phyloP scores from a whole-genome alignment of 35 echinoderm and acorn worm genomes.

The Apostichopus parvimensis region DNA sequence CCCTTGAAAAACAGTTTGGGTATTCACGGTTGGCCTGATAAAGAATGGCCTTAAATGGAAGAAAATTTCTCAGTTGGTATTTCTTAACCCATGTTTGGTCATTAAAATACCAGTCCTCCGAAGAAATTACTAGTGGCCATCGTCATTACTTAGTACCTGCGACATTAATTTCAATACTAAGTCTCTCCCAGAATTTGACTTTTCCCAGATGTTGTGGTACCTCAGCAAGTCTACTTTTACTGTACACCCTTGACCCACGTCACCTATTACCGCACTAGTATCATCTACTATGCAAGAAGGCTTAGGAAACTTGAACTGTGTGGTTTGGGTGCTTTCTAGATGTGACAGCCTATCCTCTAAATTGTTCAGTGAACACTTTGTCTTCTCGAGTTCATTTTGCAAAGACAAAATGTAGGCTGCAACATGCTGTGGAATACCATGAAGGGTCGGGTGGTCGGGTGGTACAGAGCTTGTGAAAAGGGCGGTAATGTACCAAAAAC shows the following conservation, averaged over 20 bases:
- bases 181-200: neutral
- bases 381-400: too few relatives aligned
- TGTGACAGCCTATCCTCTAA: too few relatives aligned
- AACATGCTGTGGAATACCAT: too few relatives aligned
- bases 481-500: too few relatives aligned
- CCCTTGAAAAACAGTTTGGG: neutral
- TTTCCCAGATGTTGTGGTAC: neutral
- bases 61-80: neutral
- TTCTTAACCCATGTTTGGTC: constrained; percentile 7
- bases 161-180: constrained; percentile 26
- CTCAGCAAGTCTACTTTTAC: too few relatives aligned
- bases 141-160: neutral
- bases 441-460: too few relatives aligned
- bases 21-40: constrained; percentile 22
- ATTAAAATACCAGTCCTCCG: constrained; percentile 29
- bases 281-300: neutral
- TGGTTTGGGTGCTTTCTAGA: too few relatives aligned
- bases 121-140: constrained; percentile 2
- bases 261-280: neutral
- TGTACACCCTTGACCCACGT: neutral
- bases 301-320: too few relatives aligned
- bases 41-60: constrained; percentile 11
- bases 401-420: too few relatives aligned
- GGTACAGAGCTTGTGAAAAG: too few relatives aligned
- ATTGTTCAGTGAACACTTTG: too few relatives aligned